These are phyloP conservation scores for Zaprionus vittiger DNA, from an alignment of 1,140 invertebrate species.

Conservation along the genomic window DNA sequence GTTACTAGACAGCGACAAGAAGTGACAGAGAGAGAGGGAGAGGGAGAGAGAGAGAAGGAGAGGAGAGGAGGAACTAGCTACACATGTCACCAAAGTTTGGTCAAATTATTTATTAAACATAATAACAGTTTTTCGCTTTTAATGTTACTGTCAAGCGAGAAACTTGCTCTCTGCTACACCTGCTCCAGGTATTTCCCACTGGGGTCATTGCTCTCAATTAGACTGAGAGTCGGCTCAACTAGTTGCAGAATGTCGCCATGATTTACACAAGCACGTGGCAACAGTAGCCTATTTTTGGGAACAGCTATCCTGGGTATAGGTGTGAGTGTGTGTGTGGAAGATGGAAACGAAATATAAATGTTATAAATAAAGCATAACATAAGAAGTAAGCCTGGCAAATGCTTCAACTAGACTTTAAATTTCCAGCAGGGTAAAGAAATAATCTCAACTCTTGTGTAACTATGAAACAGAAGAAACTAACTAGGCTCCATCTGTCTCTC, in stretches of 20 bases:
- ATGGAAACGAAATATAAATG: not conserved
- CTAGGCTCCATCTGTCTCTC: not conserved
- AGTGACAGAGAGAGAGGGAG: not conserved
- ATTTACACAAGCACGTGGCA: not conserved
- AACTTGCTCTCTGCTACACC: not conserved
- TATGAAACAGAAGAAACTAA: not conserved
- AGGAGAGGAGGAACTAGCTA: not conserved
- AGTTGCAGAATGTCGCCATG: not conserved
- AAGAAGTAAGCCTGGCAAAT: not conserved
- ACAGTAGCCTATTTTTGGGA: not conserved
- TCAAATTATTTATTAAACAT: constrained; percentile 10
- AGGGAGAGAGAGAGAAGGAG: not conserved
- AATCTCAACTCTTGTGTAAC: constrained; percentile 1
- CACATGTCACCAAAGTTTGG: not conserved
- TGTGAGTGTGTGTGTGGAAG: not conserved
- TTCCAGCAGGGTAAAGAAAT: not conserved
- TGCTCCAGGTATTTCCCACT: not conserved
- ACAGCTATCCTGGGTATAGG: not conserved
- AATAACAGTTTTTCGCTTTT: constrained; percentile 3
- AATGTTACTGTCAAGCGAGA: not conserved
- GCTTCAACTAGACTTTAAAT: not conserved
- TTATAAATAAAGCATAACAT: not conserved
- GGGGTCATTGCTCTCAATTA: constrained; percentile 11
- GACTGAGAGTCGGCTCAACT: not conserved
- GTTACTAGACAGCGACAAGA: not conserved